Evolutionary conservation across 2,888 invertebrate species (phyloP), one percentile per base, ranked within the genome.

Genomic region (Leucozona laternaria): DNA sequence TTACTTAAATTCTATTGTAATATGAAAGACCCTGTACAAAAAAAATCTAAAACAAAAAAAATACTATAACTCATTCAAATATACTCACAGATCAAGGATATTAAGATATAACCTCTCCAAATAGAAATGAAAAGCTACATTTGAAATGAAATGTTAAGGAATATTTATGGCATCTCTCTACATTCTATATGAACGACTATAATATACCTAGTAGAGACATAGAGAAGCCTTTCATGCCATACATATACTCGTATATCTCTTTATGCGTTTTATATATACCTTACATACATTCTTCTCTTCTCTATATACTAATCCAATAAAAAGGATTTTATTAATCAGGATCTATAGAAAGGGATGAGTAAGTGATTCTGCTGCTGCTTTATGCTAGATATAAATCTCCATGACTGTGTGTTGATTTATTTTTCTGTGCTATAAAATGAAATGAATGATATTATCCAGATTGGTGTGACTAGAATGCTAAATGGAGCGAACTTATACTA

Each of bases 261-360:
- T n/a, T n/a, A n/a, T n/a, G n/a, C n/a, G n/a, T 62, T 3, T 10
- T 8, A 2, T 0, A 22, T 60, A 1, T 37, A 2, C 25, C 43
- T n/a, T 43, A 10, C 25, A 43, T 43, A n/a, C 43, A 62, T 40
- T 31, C 64, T 40, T 31, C 64, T 48, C 64, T 13, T 45, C 20
- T 60, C 60, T 60, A 25, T 58, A 20, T 50, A 37, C 43, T 85
- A 85, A 85, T 85, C 81, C 85, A 85, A 85, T 85, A 85, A 85
- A 81, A 72, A 81, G 60, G 73, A 77, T 81, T 85, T 68, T 85
- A 85, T 85, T 85, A 85, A 85, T 85, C 85, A 85, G 81, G 43
- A 80, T 73, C 68, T 31, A 28, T 4, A 28, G 4, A 6, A 6
- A 53, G 34, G 25, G 31, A 71, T 57, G 71, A 71, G 55, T 40